Percentiles rank a stretch among this genome's conserved stretches.
Conservation (phyloP, 2,888 invertebrate species). For the Baronia brevicornis region DNA sequence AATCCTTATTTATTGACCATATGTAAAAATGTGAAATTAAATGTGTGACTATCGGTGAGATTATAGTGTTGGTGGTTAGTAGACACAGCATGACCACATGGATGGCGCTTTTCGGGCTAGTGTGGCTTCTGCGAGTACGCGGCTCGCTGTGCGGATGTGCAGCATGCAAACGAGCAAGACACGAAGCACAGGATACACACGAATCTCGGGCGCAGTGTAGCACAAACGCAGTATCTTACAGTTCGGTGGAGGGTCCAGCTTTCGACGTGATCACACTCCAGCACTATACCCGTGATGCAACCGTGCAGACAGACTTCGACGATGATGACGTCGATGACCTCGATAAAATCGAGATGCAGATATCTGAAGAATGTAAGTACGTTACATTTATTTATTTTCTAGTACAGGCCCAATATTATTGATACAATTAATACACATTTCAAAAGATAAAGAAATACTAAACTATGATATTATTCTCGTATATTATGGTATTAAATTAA, state of each 20-base stretch:
- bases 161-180: slow-evolving; percentile 77
- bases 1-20: not conserved
- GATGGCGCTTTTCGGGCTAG: slow-evolving; percentile 92
- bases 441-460: too few relatives aligned
- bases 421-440: too few relatives aligned
- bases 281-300: slow-evolving; percentile 65
- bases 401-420: too few relatives aligned
- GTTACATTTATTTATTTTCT: too few relatives aligned
- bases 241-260: slow-evolving; percentile 47
- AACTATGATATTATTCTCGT: too few relatives aligned
- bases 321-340: slow-evolving; percentile 61
- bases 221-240: slow-evolving; percentile 39
- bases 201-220: slow-evolving; percentile 31
- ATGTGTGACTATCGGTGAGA: slow-evolving; percentile 18
- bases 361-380: slow-evolving; percentile 63
- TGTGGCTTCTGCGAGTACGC: slow-evolving; percentile 88
- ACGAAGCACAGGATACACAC: slow-evolving; percentile 42
- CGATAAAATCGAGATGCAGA: slow-evolving; percentile 66
- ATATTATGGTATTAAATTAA: too few relatives aligned
- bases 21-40: slow-evolving; percentile 20
- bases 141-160: slow-evolving; percentile 86
- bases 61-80: slow-evolving; percentile 38
- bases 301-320: slow-evolving; percentile 70
- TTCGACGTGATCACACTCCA: slow-evolving; percentile 67
- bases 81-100: slow-evolving; percentile 73